Percentiles rank a stretch among this genome's conserved stretches.
phyloP scores from a whole-genome alignment of 2,113 vertebrate species.

The Nicator chloris region DNA sequence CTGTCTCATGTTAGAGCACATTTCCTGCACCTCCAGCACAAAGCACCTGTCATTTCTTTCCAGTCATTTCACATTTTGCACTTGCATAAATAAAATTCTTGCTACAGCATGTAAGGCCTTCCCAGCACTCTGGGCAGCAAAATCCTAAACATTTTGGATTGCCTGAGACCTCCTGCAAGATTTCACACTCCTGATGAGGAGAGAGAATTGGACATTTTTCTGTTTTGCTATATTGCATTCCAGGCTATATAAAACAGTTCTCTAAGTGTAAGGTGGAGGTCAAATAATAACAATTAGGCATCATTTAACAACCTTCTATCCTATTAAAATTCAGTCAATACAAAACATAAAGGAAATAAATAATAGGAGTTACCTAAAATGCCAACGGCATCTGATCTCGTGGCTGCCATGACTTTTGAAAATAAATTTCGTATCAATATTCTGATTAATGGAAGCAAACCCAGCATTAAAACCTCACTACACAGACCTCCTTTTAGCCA shows the following conservation, averaged over 20 bases:
- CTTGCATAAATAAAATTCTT: constrained; percentile 2
- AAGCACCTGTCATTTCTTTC: constrained; percentile 4
- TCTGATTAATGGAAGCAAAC: neutral
- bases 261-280: neutral
- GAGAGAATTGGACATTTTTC: neutral
- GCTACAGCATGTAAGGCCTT: neutral
- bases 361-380: neutral
- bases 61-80: neutral
- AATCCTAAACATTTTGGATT: neutral
- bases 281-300: neutral
- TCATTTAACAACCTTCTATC: neutral
- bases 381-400: neutral
- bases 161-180: neutral
- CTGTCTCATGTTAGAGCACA: neutral
- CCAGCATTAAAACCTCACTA: neutral
- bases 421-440: neutral
- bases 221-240: neutral
- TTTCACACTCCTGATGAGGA: neutral
- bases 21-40: neutral
- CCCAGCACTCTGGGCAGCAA: neutral
- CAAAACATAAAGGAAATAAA: neutral
- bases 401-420: neutral
- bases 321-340: neutral
- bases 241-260: neutral
- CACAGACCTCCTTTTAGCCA: neutral